These are phyloP conservation scores for Halcyon malimbica DNA, from an alignment of 2,113 vertebrate genomes.

Conservation along the genomic window DNA sequence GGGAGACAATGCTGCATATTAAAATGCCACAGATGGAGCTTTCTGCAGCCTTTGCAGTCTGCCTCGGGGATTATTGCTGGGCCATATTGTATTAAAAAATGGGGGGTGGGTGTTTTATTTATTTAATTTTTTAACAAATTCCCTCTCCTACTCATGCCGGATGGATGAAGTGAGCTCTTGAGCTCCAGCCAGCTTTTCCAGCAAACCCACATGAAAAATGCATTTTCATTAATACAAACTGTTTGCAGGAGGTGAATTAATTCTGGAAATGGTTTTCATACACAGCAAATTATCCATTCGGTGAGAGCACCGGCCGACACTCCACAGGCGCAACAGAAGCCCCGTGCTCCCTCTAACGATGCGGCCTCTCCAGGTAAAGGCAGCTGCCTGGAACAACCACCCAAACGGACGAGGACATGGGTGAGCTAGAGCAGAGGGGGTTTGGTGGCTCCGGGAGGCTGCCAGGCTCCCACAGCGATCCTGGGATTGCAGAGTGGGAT, in stretches of 20 bases:
- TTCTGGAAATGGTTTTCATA: constrained; percentile 73
- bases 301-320: not conserved
- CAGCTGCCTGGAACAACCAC: not conserved
- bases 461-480: not conserved
- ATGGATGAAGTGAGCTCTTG: constrained; percentile 72
- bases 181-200: constrained; percentile 43
- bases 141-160: constrained; percentile 62
- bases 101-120: constrained; percentile 60
- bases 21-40: constrained; percentile 58
- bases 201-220: constrained; percentile 58
- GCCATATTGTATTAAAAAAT: constrained; percentile 60
- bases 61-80: constrained; percentile 40
- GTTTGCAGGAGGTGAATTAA: constrained; percentile 79
- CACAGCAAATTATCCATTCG: constrained; percentile 57
- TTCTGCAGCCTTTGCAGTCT: constrained; percentile 28
- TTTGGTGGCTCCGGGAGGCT: accelerated
- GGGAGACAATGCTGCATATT: constrained; percentile 64
- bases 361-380: not conserved
- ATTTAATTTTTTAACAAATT: constrained; percentile 70
- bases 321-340: not conserved
- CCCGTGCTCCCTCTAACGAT: not conserved
- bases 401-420: not conserved
- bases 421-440: not conserved
- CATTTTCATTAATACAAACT: constrained; percentile 77
- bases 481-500: not conserved